phyloP scores from a whole-genome alignment of 2,797 vertebrate species.

The Sebastes iracundus region DNA sequence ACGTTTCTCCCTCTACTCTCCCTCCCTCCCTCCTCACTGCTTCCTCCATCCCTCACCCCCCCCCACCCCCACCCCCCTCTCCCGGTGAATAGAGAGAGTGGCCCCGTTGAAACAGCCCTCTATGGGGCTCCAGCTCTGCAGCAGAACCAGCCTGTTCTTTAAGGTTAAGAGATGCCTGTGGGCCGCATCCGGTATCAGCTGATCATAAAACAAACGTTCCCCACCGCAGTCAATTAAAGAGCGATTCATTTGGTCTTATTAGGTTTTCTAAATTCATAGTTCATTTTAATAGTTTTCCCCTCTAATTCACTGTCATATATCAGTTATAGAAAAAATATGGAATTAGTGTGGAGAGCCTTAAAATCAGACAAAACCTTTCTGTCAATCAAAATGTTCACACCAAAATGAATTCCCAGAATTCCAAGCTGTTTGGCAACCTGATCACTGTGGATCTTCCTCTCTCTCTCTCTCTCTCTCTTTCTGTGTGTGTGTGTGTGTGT shows the following conservation, averaged over 20 bases:
- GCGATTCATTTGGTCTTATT: background rate
- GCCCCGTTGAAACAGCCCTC: constrained; percentile 50
- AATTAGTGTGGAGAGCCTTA: background rate
- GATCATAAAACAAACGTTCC: constrained; percentile 30
- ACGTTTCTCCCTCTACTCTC: constrained; percentile 54
- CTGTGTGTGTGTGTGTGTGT: background rate
- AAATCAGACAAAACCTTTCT: background rate
- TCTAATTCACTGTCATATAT: background rate
- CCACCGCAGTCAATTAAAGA: constrained; percentile 5
- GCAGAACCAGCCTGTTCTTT: constrained; percentile 23
- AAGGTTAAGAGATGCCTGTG: constrained; percentile 26
- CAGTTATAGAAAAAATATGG: background rate
- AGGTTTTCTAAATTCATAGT: background rate
- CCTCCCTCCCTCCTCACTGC: constrained; percentile 4
- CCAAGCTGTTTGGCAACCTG: constrained; percentile 47
- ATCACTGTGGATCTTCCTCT: constrained; percentile 46
- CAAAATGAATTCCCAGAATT: constrained; percentile 57
- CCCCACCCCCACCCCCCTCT: constrained; percentile 27
- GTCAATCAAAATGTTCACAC: constrained; percentile 9
- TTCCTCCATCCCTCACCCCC: background rate
- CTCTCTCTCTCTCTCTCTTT: background rate
- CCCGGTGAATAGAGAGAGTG: constrained; percentile 60
- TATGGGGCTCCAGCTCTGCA: constrained; percentile 54
- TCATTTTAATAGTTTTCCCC: background rate
- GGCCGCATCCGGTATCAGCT: constrained; percentile 45